Evolutionary conservation across 2,113 vertebrate species (phyloP), one percentile per base, ranked within the genome.

Genomic region (Cynopterus brachyotis): DNA sequence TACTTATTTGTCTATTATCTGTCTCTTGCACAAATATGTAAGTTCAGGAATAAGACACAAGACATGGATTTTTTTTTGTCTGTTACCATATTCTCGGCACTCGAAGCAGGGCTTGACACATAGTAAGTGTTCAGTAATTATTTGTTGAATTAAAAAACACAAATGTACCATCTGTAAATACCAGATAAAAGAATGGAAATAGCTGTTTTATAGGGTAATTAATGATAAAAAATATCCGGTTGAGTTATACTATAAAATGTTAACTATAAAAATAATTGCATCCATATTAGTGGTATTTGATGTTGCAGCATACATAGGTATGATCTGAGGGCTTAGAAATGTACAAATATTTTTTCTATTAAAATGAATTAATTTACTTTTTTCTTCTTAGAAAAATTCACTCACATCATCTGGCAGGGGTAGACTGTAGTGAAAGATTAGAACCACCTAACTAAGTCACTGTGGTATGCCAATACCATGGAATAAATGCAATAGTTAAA

Each of bases 341-440:
- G 7, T 55, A 47, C 50, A 55, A 79, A 62, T 12, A 6, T 28
- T 37, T 93, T 94, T 66, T 45, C 24, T 45, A 85, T 60, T 93
- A 57, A 73, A 37, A 13, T 78, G 24, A 72, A 80, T 79, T 59
- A 95, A 69, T 28, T 64, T 55, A 73, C 26, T 60, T 83, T 92
- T 57, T 88, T 94, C 82, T 95, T n/a, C 26, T 83, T 66, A 42
- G 40, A 91, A 70, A 28, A 89, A 81, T 28, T 90, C 12, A 57
- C 15, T 37, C 67, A 91, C 40, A 81, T 97, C 20, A 73, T 90
- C 19, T 80, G 75, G 40, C 72, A 28, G 4, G 28, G n/a, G 22
- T 85, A 47, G 30, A 76, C n/a, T 76, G 15, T n/a, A 91, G 9
- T 81, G 78, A 92, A 96, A 86, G 91, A 64, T 89, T 42, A 96